A percentile compares a stretch with the other conserved stretches of the same genome.
Evolutionary conservation across 2,888 invertebrate species (phyloP).

Genomic region (Patella ulyssiponensis): DNA sequence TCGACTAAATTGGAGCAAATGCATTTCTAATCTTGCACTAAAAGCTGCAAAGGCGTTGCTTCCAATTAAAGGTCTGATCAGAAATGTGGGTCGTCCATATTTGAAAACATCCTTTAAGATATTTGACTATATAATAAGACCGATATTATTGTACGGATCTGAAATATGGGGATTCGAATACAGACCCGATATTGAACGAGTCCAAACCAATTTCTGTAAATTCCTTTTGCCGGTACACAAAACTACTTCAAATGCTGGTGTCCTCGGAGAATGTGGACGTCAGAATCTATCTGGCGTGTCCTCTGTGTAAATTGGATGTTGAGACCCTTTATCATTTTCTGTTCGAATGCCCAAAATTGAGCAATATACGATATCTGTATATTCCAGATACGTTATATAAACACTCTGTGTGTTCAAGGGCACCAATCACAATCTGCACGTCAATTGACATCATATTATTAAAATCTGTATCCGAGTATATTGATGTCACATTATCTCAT

Average conservation of each 20-base stretch:
- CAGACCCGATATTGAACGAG: neutral
- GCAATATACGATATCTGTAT: too few species aligned
- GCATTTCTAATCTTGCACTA: neutral
- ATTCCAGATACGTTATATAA: too few species aligned
- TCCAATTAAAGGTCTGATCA: neutral
- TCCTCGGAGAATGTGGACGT: slow-evolving; percentile 13
- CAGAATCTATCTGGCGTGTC: neutral
- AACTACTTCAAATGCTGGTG: neutral
- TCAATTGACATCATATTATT: too few species aligned
- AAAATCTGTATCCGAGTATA: too few species aligned
- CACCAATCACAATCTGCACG: too few species aligned
- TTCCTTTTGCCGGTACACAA: neutral
- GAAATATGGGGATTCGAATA: neutral
- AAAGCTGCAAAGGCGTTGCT: slow-evolving; percentile 21
- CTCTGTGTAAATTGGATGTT: too few species aligned
- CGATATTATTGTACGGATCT: neutral
- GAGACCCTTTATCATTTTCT: too few species aligned
- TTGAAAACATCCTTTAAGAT: neutral
- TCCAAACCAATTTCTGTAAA: neutral
- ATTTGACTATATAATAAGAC: neutral
- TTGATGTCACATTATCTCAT: too few species aligned
- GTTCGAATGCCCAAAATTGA: too few species aligned
- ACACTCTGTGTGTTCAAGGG: too few species aligned
- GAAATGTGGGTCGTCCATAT: neutral
- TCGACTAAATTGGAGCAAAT: slow-evolving; percentile 12